These are phyloP conservation scores for Tenrec ecaudatus DNA, from an alignment of 2,113 vertebrate species.

Conservation along the genomic window DNA sequence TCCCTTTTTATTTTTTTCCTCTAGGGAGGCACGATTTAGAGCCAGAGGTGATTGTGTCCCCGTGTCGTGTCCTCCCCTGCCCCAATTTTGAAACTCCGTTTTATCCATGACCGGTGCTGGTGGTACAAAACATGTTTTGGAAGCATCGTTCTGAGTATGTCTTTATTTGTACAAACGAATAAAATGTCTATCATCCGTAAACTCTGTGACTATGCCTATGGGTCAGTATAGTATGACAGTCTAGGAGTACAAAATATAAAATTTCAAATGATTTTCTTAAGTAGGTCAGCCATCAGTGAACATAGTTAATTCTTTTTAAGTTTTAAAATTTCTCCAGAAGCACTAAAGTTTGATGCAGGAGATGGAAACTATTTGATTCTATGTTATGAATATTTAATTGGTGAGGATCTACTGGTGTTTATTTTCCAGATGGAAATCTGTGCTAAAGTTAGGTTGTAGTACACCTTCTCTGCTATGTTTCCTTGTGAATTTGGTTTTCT, in stretches of 20 bases:
- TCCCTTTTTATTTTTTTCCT: conserved; percentile 47
- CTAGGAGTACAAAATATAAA: conserved; percentile 60
- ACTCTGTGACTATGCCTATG: conserved; percentile 7
- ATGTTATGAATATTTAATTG: conserved; percentile 52
- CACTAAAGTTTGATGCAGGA: conserved; percentile 41
- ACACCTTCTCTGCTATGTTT: conserved; percentile 45
- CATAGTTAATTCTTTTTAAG: conserved; percentile 38
- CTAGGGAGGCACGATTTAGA: conserved; percentile 7
- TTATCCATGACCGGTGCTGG: conserved; percentile 34
- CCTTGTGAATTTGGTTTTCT: conserved; percentile 50
- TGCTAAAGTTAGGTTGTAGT: conserved; percentile 40
- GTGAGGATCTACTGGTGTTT: conserved; percentile 47
- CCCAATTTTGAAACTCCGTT: conserved; percentile 10
- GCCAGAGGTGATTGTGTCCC: not conserved
- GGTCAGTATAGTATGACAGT: conserved; percentile 45
- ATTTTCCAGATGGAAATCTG: conserved; percentile 52
- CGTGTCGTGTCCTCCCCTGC: not conserved
- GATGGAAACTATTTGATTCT: conserved; percentile 32
- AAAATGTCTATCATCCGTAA: conserved; percentile 54
- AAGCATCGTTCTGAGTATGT: conserved; percentile 21
- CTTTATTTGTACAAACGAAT: conserved; percentile 54
- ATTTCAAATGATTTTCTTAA: conserved; percentile 59
- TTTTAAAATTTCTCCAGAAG: conserved; percentile 40
- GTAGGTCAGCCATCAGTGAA: not conserved
- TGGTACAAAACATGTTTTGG: conserved; percentile 51